Evolutionary conservation across 2,888 invertebrate genomes (phyloP).

Genomic region (Ophion obscuratus): DNA sequence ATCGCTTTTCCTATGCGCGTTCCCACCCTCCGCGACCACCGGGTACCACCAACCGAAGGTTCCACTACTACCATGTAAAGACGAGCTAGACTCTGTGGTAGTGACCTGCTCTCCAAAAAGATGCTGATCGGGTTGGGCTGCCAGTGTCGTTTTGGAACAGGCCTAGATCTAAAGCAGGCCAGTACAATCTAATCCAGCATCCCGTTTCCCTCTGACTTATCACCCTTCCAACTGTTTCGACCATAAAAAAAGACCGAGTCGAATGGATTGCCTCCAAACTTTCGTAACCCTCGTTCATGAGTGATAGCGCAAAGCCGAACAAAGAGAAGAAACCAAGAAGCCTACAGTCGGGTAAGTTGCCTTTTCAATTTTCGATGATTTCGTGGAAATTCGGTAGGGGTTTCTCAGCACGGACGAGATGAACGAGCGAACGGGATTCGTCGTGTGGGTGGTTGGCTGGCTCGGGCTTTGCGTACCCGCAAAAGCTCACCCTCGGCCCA

Average conservation of each 20-base stretch:
- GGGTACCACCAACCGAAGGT: background rate
- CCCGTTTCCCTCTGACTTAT: background rate
- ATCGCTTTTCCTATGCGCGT: constrained; percentile 48
- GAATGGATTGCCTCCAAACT: constrained; percentile 14
- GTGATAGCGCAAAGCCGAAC: background rate
- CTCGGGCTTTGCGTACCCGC: constrained; percentile 56
- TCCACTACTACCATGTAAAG: background rate
- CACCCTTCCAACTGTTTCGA: background rate
- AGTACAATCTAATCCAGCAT: background rate
- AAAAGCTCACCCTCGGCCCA: constrained; percentile 62
- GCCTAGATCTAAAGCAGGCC: background rate
- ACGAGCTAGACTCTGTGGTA: too few species aligned
- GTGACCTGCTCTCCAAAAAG: too few species aligned
- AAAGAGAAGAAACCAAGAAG: constrained; percentile 11
- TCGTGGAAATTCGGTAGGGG: constrained; percentile 81
- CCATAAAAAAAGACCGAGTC: background rate
- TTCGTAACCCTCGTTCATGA: background rate
- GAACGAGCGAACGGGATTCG: background rate
- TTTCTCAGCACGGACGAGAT: constrained; percentile 69
- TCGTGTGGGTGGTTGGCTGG: constrained; percentile 42
- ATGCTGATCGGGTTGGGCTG: background rate
- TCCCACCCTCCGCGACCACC: constrained; percentile 6
- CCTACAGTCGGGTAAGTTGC: constrained; percentile 49
- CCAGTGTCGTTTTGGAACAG: background rate
- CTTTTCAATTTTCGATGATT: constrained; percentile 84